Conservation (phyloP, 2,113 vertebrate species). For the Camelus dromedarius region DNA sequence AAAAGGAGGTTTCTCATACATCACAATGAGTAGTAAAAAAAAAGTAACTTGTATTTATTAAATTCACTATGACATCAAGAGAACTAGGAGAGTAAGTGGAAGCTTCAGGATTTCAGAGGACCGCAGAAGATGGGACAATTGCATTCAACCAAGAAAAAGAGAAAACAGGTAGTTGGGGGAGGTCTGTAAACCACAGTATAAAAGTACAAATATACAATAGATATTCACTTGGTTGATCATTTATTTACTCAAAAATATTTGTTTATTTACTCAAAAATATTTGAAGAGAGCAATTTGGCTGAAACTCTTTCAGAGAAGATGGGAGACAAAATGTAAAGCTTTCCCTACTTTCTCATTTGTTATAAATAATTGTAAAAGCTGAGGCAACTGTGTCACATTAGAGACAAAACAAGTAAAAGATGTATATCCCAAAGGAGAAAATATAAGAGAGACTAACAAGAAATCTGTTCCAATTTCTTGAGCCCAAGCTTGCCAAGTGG, state of each 20-base stretch:
- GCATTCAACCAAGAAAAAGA: not conserved
- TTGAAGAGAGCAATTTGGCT: not conserved
- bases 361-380: not conserved
- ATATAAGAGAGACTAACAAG: constrained; percentile 41
- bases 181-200: not conserved
- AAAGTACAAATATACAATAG: constrained; percentile 1
- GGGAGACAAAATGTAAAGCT: not conserved
- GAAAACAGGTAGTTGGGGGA: not conserved
- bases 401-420: constrained; percentile 25
- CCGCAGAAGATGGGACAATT: not conserved
- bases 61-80: not conserved
- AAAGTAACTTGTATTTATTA: not conserved
- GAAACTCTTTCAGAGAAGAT: not conserved
- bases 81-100: not conserved
- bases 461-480: constrained; percentile 66
- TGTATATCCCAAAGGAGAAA: constrained; percentile 24
- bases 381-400: not conserved
- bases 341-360: not conserved
- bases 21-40: not conserved
- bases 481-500: constrained; percentile 67
- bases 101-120: not conserved
- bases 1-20: not conserved
- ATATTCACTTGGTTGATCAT: not conserved
- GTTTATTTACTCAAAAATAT: constrained; percentile 32
- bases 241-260: constrained; percentile 21